Conservation (phyloP, 2,888 invertebrate species). For the Ormyrus pomaceus region DNA sequence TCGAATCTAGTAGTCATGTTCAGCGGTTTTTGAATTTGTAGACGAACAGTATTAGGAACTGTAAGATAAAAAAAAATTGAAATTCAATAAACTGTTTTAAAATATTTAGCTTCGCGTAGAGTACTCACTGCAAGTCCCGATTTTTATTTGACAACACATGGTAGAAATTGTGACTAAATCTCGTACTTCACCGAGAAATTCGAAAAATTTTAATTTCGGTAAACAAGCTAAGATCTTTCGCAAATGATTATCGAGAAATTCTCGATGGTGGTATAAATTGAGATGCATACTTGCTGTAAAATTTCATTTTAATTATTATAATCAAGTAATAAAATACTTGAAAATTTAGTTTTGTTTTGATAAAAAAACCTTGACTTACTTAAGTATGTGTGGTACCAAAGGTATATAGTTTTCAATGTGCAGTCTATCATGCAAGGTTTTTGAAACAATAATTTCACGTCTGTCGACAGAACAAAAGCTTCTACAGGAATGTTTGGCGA, state of each 20-base stretch:
- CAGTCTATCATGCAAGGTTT: slow-evolving; percentile 46
- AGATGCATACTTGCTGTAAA: slow-evolving; percentile 30
- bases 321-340: neutral
- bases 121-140: slow-evolving; percentile 26
- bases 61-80: slow-evolving; percentile 6
- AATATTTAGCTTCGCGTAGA: neutral
- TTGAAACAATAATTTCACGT: slow-evolving; percentile 9
- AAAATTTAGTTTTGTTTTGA: no score
- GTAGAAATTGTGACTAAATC: slow-evolving; percentile 35
- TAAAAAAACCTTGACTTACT: slow-evolving; percentile 17
- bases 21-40: slow-evolving; percentile 10
- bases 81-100: neutral
- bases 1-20: neutral
- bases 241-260: slow-evolving; percentile 37
- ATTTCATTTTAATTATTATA: neutral
- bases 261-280: slow-evolving; percentile 40
- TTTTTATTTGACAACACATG: slow-evolving; percentile 49
- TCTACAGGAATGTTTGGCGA: slow-evolving; percentile 40
- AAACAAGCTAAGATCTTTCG: slow-evolving; percentile 35
- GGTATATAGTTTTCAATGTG: slow-evolving; percentile 35
- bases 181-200: slow-evolving; percentile 27
- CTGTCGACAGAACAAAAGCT: slow-evolving; percentile 25
- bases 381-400: slow-evolving; percentile 35
- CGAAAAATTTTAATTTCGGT: slow-evolving; percentile 37
- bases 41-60: slow-evolving; percentile 7